These are phyloP conservation scores for Chaetura pelagica DNA, from an alignment of 2,113 vertebrate genomes.

Conservation along the genomic window DNA sequence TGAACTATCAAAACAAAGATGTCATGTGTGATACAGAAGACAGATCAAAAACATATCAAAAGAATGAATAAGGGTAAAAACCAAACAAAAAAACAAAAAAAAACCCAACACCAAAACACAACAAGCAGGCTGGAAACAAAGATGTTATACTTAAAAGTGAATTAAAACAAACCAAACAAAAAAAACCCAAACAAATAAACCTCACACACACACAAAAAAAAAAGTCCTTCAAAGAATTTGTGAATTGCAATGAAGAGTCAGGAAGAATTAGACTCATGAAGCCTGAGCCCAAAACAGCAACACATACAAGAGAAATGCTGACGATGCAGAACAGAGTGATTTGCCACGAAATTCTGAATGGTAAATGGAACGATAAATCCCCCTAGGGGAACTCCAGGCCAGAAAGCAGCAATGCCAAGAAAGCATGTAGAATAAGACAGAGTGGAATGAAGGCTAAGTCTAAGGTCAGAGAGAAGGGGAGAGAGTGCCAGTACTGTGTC, in stretches of 20 bases:
- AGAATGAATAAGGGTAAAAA: background rate
- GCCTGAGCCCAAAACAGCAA: background rate
- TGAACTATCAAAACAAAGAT: background rate
- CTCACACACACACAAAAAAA: background rate
- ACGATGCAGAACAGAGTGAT: background rate
- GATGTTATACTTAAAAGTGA: background rate
- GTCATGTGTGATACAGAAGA: background rate
- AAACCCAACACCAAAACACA: background rate
- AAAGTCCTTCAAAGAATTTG: slow-evolving; percentile 2
- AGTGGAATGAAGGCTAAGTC: background rate
- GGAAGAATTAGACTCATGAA: background rate
- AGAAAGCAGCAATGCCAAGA: background rate
- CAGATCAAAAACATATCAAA: background rate
- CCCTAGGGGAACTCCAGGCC: background rate
- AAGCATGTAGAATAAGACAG: background rate
- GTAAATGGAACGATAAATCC: background rate
- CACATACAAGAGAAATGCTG: background rate
- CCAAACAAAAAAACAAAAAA: background rate
- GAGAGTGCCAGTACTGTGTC: background rate
- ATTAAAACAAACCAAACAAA: no score
- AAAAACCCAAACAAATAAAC: no score
- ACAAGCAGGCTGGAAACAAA: background rate
- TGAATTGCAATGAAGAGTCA: slow-evolving; percentile 5
- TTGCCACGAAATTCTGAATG: background rate
- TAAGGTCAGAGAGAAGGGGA: slow-evolving; percentile 44